phyloP scores from a whole-genome alignment of 2,797 vertebrate genomes.

The Gila robusta region DNA sequence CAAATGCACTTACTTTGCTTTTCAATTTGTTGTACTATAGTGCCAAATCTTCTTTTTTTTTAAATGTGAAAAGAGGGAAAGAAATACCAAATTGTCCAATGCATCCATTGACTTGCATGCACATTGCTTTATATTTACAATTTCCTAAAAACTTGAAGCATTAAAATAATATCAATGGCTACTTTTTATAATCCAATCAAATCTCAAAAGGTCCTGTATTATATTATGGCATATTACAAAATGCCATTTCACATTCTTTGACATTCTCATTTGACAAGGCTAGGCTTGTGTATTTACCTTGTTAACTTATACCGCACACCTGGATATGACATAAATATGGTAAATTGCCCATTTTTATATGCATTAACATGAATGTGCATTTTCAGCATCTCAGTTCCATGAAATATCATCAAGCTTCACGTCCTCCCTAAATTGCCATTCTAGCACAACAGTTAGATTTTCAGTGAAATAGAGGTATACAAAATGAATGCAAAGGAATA shows the following conservation, averaged over 20 bases:
- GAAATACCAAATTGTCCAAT: background rate
- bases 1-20: background rate
- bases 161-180: background rate
- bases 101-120: background rate
- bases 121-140: background rate
- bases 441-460: slow-evolving; percentile 50
- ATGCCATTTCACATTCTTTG: background rate
- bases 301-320: background rate
- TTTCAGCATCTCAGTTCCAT: slow-evolving; percentile 3
- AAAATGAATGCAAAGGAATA: slow-evolving; percentile 66
- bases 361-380: background rate
- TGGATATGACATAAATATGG: background rate
- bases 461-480: slow-evolving; percentile 68
- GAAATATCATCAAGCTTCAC: slow-evolving; percentile 16
- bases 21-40: background rate
- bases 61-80: background rate
- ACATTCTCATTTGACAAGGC: background rate
- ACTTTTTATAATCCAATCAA: background rate
- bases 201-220: background rate
- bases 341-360: background rate
- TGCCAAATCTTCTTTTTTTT: background rate
- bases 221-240: background rate
- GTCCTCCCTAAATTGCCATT: slow-evolving; percentile 26
- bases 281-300: background rate
- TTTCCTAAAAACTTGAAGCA: background rate